phyloP scores from a whole-genome alignment of 2,113 vertebrate genomes.

The Pterophyllum scalare region DNA sequence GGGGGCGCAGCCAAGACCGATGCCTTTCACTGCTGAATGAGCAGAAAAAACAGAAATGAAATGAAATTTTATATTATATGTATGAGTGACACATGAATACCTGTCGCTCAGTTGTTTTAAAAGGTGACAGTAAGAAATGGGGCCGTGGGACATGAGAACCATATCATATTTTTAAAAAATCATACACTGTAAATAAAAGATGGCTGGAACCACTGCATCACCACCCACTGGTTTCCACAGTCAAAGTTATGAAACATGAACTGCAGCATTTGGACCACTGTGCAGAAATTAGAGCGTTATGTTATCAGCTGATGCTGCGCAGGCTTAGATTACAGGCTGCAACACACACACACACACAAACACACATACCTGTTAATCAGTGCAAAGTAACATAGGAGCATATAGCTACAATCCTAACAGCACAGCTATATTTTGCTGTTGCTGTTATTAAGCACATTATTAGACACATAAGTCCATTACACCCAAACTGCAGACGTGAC shows the following conservation, averaged over 20 bases:
- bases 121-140: background rate
- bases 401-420: background rate
- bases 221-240: background rate
- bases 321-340: background rate
- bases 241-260: background rate
- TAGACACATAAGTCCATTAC: background rate
- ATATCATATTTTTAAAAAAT: too few species aligned
- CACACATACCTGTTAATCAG: background rate
- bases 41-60: background rate
- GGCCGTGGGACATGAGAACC: background rate
- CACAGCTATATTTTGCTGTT: background rate
- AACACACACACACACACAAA: background rate
- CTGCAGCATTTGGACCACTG: background rate
- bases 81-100: background rate
- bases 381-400: background rate
- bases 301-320: too few species aligned
- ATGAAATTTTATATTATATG: background rate
- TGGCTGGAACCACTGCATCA: background rate
- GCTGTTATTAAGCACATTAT: background rate
- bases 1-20: background rate
- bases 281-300: background rate
- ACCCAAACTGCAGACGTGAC: too few species aligned
- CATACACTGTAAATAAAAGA: background rate
- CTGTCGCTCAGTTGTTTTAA: background rate
- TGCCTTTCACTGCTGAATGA: slow-evolving; percentile 13